Evolutionary conservation across 2,797 vertebrate genomes (phyloP), one percentile per base, ranked within the genome.

Genomic region (Eurystomus glaucurus): DNA sequence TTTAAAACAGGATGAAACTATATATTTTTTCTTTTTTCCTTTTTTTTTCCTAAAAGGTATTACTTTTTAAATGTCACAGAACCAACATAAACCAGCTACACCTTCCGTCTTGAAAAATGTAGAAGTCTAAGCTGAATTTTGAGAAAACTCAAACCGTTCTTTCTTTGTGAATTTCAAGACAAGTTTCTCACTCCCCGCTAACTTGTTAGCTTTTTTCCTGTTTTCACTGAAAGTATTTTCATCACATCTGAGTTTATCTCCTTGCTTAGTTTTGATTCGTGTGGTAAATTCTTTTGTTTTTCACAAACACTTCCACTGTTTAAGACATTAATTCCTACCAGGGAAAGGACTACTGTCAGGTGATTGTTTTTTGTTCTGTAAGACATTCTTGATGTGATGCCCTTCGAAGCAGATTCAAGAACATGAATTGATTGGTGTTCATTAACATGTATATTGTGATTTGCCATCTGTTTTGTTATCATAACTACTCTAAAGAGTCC

Each of bases 391-490:
- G 33, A 80, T 88, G 46, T 60, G 43, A 82, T 94, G 84, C 22
- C 66, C 88, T 97, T 96, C 94, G 92, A 92, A 89, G 51, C 3
- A 94, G 55, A 87, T 92, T 90, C 90, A 95, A 93, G 50, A 88
- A n/a, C 50, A 92, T 54, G 23, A 80, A 91, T 50, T 93, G 60
- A 70, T 72, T 60, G 18, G 25, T 83, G 33, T 39, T 90, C 58
- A 55, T 77, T 95, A 96, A 76, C 35, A 84, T 76, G 48, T 48
- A 48, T 69, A 50, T 51, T 93, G 48, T 57, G 39, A 46, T 60
- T 81, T 64, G 31, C 79, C 50, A 16, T 31, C 66, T 82, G 22
- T 62, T 94, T 80, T 71, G 33, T 88, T 85, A 79, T 62, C 5
- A 0, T 39, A 93, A 55, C 37, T 65, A 28, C 37, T 71, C 45